Conservation (phyloP, 1,140 invertebrate species). For the Zophobas atratus region DNA sequence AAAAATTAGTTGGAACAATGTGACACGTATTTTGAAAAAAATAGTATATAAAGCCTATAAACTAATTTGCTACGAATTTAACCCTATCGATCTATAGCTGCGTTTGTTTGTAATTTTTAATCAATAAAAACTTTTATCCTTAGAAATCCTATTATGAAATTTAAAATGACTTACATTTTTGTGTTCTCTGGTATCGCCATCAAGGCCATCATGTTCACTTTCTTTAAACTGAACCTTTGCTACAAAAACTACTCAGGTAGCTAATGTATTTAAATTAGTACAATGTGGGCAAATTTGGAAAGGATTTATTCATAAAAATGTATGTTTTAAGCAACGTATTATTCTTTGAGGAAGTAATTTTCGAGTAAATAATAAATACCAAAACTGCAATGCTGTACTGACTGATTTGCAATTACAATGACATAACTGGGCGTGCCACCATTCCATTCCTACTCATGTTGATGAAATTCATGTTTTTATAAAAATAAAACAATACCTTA, state of each 20-base stretch:
- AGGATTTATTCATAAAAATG: background rate
- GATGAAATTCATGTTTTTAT: constrained; percentile 3
- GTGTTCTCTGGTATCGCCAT: constrained; percentile 25
- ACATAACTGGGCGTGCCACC: constrained; percentile 49
- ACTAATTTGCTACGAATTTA: too few relatives aligned
- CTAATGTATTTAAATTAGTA: too few relatives aligned
- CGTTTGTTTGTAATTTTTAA: too few relatives aligned
- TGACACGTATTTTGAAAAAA: too few relatives aligned
- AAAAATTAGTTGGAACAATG: too few relatives aligned
- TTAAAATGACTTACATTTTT: background rate
- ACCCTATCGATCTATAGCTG: too few relatives aligned
- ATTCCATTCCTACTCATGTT: constrained; percentile 39
- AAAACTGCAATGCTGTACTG: constrained; percentile 18
- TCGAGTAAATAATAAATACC: constrained; percentile 10
- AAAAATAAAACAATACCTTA: too few relatives aligned
- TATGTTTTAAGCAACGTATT: background rate
- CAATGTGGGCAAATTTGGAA: too few relatives aligned
- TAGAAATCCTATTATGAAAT: too few relatives aligned
- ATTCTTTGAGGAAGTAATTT: background rate
- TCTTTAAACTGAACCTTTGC: constrained; percentile 34
- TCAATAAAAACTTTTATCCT: too few relatives aligned
- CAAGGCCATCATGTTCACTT: constrained; percentile 42
- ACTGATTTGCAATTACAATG: constrained; percentile 49
- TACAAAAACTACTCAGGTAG: constrained; percentile 14
- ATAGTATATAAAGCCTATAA: too few relatives aligned